A percentile compares a stretch with the other conserved stretches of the same genome.
Evolutionary conservation across 2,888 invertebrate species (phyloP).

Genomic region (Orthonevra nobilis): DNA sequence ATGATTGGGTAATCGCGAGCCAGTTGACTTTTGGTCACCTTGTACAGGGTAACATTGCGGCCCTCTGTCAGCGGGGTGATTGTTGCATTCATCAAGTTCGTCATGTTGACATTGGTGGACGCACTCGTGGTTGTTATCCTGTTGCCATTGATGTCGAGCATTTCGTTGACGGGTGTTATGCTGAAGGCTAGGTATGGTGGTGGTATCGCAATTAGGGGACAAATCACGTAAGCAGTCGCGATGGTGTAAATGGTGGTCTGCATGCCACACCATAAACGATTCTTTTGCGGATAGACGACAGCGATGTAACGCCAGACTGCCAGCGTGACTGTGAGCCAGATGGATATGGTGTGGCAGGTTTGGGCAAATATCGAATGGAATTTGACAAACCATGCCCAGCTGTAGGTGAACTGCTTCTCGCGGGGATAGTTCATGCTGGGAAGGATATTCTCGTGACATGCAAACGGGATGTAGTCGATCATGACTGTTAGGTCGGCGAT

Average conservation of each 20-base stretch:
- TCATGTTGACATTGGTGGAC: slow-evolving; percentile 53
- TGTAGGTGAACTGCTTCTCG: slow-evolving; percentile 84
- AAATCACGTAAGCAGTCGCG: slow-evolving; percentile 88
- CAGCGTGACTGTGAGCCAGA: slow-evolving; percentile 94
- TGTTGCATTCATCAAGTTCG: too few species aligned
- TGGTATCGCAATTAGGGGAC: slow-evolving; percentile 85
- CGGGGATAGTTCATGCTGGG: slow-evolving; percentile 78
- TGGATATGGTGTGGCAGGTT: slow-evolving; percentile 93
- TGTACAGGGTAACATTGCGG: slow-evolving; percentile 86
- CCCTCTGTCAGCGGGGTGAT: slow-evolving; percentile 70
- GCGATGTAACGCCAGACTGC: slow-evolving; percentile 96
- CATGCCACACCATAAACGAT: slow-evolving; percentile 91
- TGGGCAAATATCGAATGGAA: slow-evolving; percentile 95
- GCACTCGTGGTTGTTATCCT: slow-evolving; percentile 63
- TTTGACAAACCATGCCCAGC: slow-evolving; percentile 91
- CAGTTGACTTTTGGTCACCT: slow-evolving; percentile 85
- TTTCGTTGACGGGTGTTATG: slow-evolving; percentile 83
- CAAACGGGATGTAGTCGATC: slow-evolving; percentile 95
- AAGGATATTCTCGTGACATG: slow-evolving; percentile 89
- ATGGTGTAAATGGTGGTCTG: slow-evolving; percentile 88
- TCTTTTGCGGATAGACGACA: slow-evolving; percentile 90
- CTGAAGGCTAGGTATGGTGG: slow-evolving; percentile 91
- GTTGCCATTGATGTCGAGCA: slow-evolving; percentile 76
- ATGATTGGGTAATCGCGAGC: slow-evolving; percentile 83
- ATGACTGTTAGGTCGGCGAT: slow-evolving; percentile 96